phyloP scores from a whole-genome alignment of 2,797 vertebrate genomes.

The Pteronotus mesoamericanus region DNA sequence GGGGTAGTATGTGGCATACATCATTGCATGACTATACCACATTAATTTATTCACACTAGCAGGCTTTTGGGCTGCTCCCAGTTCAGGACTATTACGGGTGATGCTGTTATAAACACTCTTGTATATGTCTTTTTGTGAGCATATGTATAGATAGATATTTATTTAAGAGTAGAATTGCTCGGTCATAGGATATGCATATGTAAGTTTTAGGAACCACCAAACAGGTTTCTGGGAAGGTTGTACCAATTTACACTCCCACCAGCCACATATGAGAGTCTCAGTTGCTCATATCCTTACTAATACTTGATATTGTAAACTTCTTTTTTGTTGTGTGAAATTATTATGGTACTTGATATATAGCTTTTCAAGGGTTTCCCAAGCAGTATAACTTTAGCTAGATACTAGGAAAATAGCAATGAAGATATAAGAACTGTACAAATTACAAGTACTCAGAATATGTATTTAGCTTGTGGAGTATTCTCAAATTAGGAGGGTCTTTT shows the following conservation, averaged over 20 bases:
- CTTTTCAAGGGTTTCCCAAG: neutral
- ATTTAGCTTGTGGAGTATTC: neutral
- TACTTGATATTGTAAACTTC: too few relatives aligned
- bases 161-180: neutral
- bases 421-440: too few relatives aligned
- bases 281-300: neutral
- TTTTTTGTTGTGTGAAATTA: neutral
- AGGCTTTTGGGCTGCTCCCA: rapidly evolving
- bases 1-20: neutral
- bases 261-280: too few relatives aligned
- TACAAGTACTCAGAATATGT: neutral
- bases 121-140: neutral
- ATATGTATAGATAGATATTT: rapidly evolving
- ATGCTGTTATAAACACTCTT: neutral
- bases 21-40: rapidly evolving
- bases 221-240: neutral
- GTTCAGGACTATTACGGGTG: rapidly evolving
- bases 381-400: too few relatives aligned
- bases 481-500: neutral
- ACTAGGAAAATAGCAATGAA: neutral
- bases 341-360: neutral
- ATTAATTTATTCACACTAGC: rapidly evolving
- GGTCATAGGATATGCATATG: neutral
- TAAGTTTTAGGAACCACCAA: neutral
- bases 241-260: neutral